These are phyloP conservation scores for Blastobasis lacticolella DNA, from an alignment of 2,888 invertebrate genomes.

Conservation along the genomic window DNA sequence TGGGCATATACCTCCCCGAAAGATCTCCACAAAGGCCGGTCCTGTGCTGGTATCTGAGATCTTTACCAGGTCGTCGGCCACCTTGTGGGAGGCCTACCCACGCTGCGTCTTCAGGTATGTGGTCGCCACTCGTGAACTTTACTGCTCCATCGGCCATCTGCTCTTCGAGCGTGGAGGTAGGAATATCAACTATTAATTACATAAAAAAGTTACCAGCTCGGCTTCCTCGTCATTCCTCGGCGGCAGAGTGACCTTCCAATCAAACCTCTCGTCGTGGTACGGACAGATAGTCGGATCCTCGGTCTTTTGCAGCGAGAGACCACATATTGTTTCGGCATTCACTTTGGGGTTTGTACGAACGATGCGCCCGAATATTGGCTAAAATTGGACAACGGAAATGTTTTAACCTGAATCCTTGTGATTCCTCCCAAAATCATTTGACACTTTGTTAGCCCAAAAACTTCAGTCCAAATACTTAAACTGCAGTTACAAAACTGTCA, in stretches of 20 bases:
- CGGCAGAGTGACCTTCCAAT: constrained; percentile 65
- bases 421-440: no score
- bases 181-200: not conserved
- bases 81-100: no score
- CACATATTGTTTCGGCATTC: constrained; percentile 72
- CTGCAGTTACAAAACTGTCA: no score
- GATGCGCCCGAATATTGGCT: constrained; percentile 77
- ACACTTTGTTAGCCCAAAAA: no score
- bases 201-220: not conserved
- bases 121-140: no score
- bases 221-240: constrained; percentile 14
- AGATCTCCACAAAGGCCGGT: not conserved
- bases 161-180: not conserved
- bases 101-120: no score
- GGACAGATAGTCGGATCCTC: constrained; percentile 45
- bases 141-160: not conserved
- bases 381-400: constrained; percentile 19
- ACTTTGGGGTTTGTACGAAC: constrained; percentile 67
- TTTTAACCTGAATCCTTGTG: no score
- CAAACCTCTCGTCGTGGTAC: constrained; percentile 49
- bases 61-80: no score
- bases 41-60: no score
- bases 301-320: constrained; percentile 63
- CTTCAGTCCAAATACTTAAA: no score
- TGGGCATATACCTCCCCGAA: not conserved